Evolutionary conservation across 2,888 invertebrate species (phyloP).

Genomic region (Galerucella pusilla): DNA sequence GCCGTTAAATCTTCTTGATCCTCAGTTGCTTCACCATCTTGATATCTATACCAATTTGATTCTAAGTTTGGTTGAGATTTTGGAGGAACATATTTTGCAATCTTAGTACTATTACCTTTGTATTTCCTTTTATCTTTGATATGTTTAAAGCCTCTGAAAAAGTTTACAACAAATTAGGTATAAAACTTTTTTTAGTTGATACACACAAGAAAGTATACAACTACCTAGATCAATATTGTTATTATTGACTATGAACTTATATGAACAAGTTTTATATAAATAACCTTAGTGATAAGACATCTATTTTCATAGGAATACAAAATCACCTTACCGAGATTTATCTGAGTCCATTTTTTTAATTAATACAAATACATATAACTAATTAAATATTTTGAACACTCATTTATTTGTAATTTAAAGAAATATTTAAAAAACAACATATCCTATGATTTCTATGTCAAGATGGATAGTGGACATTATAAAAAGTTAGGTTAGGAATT

Average conservation of each 20-base stretch:
- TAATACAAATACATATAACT: not conserved
- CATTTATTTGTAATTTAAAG: too few relatives aligned
- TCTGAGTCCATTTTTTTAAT: constrained; percentile 1
- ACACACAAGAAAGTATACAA: too few relatives aligned
- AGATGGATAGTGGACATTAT: not conserved
- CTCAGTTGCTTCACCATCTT: constrained; percentile 30
- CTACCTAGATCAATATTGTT: too few relatives aligned
- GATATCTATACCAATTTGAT: constrained; percentile 48
- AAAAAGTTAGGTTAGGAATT: not conserved
- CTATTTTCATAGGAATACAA: not conserved
- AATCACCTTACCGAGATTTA: constrained; percentile 1
- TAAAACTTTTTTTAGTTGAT: too few relatives aligned
- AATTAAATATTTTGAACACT: not conserved
- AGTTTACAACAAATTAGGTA: not conserved
- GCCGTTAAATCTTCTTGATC: constrained; percentile 1
- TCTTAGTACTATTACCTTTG: constrained; percentile 46
- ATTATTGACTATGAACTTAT: too few relatives aligned
- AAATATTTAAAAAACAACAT: too few relatives aligned
- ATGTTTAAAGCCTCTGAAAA: constrained; percentile 45
- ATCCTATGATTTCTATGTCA: not conserved
- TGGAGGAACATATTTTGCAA: constrained; percentile 42
- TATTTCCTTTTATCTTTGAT: constrained; percentile 47
- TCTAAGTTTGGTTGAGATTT: constrained; percentile 39
- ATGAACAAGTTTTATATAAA: too few relatives aligned
- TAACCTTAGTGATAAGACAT: too few relatives aligned